These are phyloP conservation scores for Eleutherodactylus coqui DNA, from an alignment of 2,797 vertebrate genomes.

Conservation along the genomic window DNA sequence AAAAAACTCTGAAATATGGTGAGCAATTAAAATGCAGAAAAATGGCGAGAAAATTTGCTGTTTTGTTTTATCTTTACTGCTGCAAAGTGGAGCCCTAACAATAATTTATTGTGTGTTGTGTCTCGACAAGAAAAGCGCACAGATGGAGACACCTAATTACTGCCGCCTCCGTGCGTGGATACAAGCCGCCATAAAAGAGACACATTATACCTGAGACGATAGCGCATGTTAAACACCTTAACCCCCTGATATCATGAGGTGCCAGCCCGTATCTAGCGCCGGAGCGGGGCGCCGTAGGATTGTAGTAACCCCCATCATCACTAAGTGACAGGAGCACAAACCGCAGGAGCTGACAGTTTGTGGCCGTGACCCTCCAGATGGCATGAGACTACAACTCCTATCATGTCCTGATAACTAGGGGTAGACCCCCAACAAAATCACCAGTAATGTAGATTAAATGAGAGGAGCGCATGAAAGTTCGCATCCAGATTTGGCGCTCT, in stretches of 20 bases:
- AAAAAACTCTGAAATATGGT: conserved; percentile 58
- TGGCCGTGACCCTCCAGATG: too few species aligned
- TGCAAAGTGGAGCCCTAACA: conserved; percentile 57
- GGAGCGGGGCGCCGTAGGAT: background rate
- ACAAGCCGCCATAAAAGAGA: conserved; percentile 54
- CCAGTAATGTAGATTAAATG: too few species aligned
- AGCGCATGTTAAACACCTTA: conserved; percentile 43
- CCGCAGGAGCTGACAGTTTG: too few species aligned
- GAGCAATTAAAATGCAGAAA: conserved; percentile 60
- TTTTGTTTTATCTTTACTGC: conserved; percentile 62
- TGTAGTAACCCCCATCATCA: background rate
- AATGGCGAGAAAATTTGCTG: conserved; percentile 60
- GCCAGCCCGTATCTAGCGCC: background rate
- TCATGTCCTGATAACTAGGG: too few species aligned
- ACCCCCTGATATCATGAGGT: background rate
- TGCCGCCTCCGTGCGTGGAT: conserved; percentile 38
- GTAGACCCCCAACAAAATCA: too few species aligned
- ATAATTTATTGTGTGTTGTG: conserved; percentile 60
- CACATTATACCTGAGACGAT: conserved; percentile 47
- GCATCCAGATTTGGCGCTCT: too few species aligned
- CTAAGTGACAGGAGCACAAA: too few species aligned
- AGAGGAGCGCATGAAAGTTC: too few species aligned
- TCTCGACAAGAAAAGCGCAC: conserved; percentile 58
- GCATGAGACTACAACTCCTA: too few species aligned
- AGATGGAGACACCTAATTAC: conserved; percentile 60